phyloP scores from a whole-genome alignment of 2,888 invertebrate genomes.

The Dicroscelio sp. region DNA sequence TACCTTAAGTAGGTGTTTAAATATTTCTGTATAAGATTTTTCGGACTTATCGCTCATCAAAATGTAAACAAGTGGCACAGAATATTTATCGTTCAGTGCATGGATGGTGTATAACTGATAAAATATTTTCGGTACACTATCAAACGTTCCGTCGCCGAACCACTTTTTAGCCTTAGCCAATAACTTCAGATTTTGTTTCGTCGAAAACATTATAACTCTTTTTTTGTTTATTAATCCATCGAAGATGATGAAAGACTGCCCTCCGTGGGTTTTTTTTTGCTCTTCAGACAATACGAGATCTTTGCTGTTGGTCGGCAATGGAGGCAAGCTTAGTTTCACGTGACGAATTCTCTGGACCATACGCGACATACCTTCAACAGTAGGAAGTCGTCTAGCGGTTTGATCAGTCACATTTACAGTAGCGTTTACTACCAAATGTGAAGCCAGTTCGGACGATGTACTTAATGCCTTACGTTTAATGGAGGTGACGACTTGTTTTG shows the following conservation, averaged over 20 bases:
- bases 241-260: not conserved
- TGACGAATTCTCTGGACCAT: no score
- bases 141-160: constrained; percentile 11
- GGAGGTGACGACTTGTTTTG: no score
- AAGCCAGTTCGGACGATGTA: no score
- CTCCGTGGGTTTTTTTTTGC: not conserved
- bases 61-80: not conserved
- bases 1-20: not conserved
- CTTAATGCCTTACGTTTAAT: no score
- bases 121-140: constrained; percentile 17
- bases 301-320: no score
- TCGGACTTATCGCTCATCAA: constrained; percentile 17
- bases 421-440: no score
- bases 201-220: not conserved
- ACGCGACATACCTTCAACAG: no score
- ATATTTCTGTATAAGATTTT: constrained; percentile 6
- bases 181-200: not conserved
- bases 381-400: no score
- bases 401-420: no score
- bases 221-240: not conserved
- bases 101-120: constrained; percentile 30
- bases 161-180: constrained; percentile 2
- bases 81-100: not conserved
- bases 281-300: not conserved
- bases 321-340: no score